phyloP scores from a whole-genome alignment of 2,797 vertebrate species.

The Gambelia wislizenii region DNA sequence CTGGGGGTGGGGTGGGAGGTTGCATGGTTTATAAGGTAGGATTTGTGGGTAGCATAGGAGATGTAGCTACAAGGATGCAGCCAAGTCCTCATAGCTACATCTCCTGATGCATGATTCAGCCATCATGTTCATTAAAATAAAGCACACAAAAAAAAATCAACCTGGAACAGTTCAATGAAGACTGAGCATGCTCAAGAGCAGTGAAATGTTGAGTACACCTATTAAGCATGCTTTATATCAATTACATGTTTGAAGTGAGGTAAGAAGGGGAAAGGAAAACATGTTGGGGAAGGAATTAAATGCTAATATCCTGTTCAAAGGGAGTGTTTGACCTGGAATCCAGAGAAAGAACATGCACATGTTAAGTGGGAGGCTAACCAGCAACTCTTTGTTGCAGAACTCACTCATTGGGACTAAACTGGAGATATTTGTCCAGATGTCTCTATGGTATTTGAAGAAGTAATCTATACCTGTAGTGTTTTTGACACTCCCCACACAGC shows the following conservation, averaged over 20 bases:
- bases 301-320: not conserved
- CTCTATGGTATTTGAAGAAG: not conserved
- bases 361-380: not conserved
- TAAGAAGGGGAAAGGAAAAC: no score
- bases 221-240: not conserved
- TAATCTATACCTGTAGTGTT: not conserved
- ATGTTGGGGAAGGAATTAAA: not conserved
- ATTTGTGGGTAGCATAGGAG: no score
- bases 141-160: no score
- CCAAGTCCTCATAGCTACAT: no score
- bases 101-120: no score
- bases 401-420: not conserved
- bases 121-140: no score
- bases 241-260: not conserved
- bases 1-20: no score
- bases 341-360: not conserved
- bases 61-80: no score
- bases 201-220: not conserved
- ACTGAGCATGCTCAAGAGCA: not conserved
- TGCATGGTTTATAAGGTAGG: no score
- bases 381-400: not conserved
- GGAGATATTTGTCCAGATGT: no score
- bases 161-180: not conserved
- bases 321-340: not conserved
- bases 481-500: not conserved